Conservation (phyloP, 2,113 vertebrate species). For the Cyanoderma ruficeps region DNA sequence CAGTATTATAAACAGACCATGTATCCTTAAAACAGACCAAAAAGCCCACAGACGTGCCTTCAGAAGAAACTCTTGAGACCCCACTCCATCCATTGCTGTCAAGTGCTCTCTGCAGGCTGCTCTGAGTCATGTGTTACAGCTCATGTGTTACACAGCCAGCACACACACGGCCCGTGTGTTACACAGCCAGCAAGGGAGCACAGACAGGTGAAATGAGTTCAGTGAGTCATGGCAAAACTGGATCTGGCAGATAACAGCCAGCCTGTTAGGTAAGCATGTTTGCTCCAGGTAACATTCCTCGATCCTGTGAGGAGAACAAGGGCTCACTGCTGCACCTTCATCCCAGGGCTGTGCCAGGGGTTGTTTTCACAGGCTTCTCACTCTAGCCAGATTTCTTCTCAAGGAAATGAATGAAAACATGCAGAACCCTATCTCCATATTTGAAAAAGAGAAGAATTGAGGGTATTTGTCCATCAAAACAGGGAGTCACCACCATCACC, state of each 20-base stretch:
- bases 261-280: neutral
- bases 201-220: neutral
- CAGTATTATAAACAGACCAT: neutral
- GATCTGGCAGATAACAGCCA: neutral
- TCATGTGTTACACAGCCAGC: neutral
- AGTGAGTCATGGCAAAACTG: neutral
- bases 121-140: neutral
- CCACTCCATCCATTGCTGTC: neutral
- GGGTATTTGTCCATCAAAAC: neutral
- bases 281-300: neutral
- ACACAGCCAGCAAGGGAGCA: neutral
- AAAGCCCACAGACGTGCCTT: neutral
- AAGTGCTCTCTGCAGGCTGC: neutral
- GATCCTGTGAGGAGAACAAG: neutral
- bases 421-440: neutral
- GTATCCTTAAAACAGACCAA: neutral
- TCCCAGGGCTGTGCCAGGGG: neutral
- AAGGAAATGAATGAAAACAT: neutral
- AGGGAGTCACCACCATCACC: neutral
- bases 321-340: neutral
- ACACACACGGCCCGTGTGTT: neutral
- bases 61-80: neutral
- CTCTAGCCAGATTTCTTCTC: neutral
- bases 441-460: neutral
- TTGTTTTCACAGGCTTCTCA: neutral